phyloP scores from a whole-genome alignment of 2,888 invertebrate genomes.

The Uloborus plumipes region DNA sequence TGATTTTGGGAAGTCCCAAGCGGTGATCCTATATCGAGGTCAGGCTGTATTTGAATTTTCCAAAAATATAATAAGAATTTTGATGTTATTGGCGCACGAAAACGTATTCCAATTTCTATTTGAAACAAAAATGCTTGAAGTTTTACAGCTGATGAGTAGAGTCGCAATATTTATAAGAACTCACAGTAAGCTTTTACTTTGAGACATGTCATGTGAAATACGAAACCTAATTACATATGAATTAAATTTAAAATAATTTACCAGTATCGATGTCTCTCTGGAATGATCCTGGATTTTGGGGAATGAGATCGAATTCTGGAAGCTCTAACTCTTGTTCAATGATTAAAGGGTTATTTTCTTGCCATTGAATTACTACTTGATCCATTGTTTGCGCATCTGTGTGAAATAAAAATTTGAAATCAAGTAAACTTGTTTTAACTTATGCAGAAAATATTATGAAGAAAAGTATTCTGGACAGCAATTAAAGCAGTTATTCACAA shows the following conservation, averaged over 20 bases:
- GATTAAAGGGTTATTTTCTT: slow-evolving; percentile 56
- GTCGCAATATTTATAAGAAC: too few relatives aligned
- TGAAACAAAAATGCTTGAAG: too few relatives aligned
- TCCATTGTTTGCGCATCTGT: slow-evolving; percentile 67
- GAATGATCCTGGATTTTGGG: slow-evolving; percentile 45
- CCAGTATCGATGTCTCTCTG: slow-evolving; percentile 65
- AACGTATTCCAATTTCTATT: too few relatives aligned
- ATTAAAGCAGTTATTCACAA: not conserved
- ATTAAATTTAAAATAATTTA: not conserved
- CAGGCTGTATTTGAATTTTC: too few relatives aligned
- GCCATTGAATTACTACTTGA: slow-evolving; percentile 65
- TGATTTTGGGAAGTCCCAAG: too few relatives aligned
- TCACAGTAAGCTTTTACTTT: too few relatives aligned
- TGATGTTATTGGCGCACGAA: too few relatives aligned
- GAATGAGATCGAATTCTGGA: slow-evolving; percentile 65
- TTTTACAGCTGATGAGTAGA: too few relatives aligned
- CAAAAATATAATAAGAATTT: too few relatives aligned
- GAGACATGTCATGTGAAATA: too few relatives aligned
- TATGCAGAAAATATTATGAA: not conserved
- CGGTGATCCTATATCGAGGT: too few relatives aligned
- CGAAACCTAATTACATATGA: too few relatives aligned
- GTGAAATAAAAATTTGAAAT: not conserved
- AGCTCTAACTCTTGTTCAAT: slow-evolving; percentile 65
- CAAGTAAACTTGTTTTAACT: not conserved
- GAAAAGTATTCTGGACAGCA: not conserved